These are phyloP conservation scores for Lepidochrysops patricia DNA, from an alignment of 2,888 invertebrate species.

Conservation along the genomic window DNA sequence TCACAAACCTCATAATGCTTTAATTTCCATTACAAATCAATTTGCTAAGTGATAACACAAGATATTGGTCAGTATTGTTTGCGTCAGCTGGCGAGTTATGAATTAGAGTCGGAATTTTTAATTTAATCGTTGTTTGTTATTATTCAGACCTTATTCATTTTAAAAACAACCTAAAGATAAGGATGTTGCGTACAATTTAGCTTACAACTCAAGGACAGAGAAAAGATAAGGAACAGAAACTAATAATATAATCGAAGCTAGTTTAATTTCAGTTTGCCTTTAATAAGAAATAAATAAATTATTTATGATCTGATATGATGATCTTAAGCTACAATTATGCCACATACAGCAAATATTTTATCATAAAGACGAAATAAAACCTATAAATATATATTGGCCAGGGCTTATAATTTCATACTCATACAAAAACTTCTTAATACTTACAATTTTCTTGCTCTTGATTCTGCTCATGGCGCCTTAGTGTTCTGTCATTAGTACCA, in stretches of 20 bases:
- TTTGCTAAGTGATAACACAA: too few relatives aligned
- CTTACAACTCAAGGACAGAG: not conserved
- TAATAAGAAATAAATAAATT: too few relatives aligned
- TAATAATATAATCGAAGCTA: too few relatives aligned
- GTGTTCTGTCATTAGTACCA: constrained; percentile 51
- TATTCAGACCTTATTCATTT: not conserved
- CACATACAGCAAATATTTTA: not conserved
- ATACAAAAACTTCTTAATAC: constrained; percentile 25
- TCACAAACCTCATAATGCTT: too few relatives aligned
- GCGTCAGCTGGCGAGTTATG: too few relatives aligned
- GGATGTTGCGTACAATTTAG: not conserved
- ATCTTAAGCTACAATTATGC: not conserved
- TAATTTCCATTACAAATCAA: too few relatives aligned
- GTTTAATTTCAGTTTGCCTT: too few relatives aligned
- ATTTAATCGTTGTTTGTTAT: too few relatives aligned
- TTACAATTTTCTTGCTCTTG: constrained; percentile 61
- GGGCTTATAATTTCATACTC: not conserved
- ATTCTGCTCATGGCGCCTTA: constrained; percentile 58
- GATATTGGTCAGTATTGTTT: too few relatives aligned
- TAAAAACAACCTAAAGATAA: not conserved
- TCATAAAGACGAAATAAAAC: too few relatives aligned
- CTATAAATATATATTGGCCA: not conserved
- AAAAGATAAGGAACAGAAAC: not conserved
- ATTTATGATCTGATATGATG: too few relatives aligned
- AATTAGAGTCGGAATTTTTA: too few relatives aligned